Evolutionary conservation across 2,888 invertebrate genomes (phyloP).

Genomic region (Netelia inedita): DNA sequence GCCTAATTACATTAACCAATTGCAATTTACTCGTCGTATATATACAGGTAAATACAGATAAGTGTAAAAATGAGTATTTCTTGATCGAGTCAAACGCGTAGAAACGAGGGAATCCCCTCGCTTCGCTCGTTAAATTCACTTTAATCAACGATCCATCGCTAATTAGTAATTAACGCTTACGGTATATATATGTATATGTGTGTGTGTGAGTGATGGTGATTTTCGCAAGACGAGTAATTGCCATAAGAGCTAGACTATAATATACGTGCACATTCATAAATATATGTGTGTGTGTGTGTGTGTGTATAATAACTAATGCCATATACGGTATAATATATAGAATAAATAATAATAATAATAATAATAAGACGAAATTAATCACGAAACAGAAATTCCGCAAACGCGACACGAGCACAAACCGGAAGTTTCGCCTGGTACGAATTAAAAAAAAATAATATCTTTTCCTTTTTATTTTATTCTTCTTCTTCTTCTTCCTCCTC

Average conservation of each 20-base stretch:
- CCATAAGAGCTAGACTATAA: conserved; percentile 24
- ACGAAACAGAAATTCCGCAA: not conserved
- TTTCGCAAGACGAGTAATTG: conserved; percentile 58
- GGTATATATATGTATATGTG: conserved; percentile 23
- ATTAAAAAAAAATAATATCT: too few species aligned
- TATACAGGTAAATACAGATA: too few species aligned
- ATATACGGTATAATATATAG: not conserved
- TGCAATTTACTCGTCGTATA: not conserved
- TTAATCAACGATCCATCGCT: conserved; percentile 63
- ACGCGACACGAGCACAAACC: not conserved
- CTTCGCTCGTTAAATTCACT: conserved; percentile 64
- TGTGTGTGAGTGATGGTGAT: conserved; percentile 43
- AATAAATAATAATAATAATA: not conserved
- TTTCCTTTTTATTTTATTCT: too few species aligned
- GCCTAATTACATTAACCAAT: conserved; percentile 7
- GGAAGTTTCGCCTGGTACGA: too few species aligned
- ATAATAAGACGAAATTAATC: not conserved
- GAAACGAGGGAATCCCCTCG: conserved; percentile 23
- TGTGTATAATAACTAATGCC: not conserved
- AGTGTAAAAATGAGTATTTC: not conserved
- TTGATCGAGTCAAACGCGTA: not conserved
- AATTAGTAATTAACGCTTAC: conserved; percentile 67
- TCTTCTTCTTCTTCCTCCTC: too few species aligned
- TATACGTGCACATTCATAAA: not conserved
- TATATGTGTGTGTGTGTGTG: not conserved